Evolutionary conservation across 2,888 invertebrate genomes (phyloP).

Genomic region (Lymantria dispar): DNA sequence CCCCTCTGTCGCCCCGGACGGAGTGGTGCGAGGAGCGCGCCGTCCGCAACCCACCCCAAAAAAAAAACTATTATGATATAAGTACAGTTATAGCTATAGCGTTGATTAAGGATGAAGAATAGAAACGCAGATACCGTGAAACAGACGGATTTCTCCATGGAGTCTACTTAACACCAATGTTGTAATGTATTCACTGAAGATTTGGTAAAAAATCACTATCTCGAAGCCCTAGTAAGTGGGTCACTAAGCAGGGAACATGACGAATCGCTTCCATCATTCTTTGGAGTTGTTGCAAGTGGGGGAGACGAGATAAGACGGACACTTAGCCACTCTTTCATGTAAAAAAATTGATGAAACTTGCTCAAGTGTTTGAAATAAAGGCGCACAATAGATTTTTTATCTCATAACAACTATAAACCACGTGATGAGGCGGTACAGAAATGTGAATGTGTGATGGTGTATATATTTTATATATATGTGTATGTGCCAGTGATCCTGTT

Average conservation of each 20-base stretch:
- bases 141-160: constrained; percentile 53
- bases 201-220: constrained; percentile 45
- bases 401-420: no score
- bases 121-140: constrained; percentile 12
- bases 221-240: constrained; percentile 56
- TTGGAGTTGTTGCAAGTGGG: constrained; percentile 50
- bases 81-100: no score
- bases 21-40: no score
- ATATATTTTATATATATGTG: no score
- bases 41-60: no score
- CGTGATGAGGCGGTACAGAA: no score
- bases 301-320: constrained; percentile 59
- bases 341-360: constrained; percentile 49
- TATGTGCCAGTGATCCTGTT: no score
- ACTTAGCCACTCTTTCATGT: constrained; percentile 46
- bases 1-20: no score
- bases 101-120: no score
- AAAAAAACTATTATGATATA: no score
- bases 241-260: constrained; percentile 68
- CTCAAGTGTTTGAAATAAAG: constrained; percentile 14
- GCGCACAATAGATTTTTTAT: no score
- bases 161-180: constrained; percentile 38
- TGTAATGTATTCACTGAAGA: constrained; percentile 43
- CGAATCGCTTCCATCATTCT: constrained; percentile 71
- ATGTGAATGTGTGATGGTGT: no score